These are phyloP conservation scores for Ectropis grisescens DNA, from an alignment of 1,140 invertebrate genomes.

Conservation along the genomic window DNA sequence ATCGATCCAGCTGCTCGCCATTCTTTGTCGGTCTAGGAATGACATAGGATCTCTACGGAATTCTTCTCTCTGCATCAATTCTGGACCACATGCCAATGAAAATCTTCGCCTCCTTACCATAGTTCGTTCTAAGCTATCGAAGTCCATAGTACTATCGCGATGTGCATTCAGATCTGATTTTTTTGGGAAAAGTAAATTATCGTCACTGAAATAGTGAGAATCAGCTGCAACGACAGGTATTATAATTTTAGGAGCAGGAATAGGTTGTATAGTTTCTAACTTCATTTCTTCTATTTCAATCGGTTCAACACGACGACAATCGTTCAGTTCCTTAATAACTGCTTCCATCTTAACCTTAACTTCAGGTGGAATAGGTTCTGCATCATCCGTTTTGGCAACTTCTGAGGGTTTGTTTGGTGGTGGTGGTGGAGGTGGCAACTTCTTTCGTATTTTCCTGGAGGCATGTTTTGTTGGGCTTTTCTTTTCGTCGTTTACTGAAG, in stretches of 20 bases:
- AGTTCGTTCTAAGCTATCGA: slow-evolving; percentile 80
- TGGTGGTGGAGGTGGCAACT: slow-evolving; percentile 59
- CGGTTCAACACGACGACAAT: slow-evolving; percentile 48
- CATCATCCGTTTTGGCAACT: slow-evolving; percentile 23
- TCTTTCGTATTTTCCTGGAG: slow-evolving; percentile 45
- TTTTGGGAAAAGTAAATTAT: slow-evolving; percentile 23
- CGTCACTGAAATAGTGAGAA: slow-evolving; percentile 40
- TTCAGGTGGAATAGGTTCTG: slow-evolving; percentile 46
- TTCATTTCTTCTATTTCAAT: slow-evolving; percentile 27
- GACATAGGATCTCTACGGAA: not conserved
- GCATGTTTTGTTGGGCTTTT: slow-evolving; percentile 40
- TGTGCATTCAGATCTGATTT: slow-evolving; percentile 23
- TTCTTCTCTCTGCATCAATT: slow-evolving; percentile 24
- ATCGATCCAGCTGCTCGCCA: slow-evolving; percentile 52
- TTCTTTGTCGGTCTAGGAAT: slow-evolving; percentile 14
- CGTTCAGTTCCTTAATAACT: slow-evolving; percentile 69
- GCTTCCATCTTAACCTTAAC: slow-evolving; percentile 72
- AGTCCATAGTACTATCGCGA: slow-evolving; percentile 61
- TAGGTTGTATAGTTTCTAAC: slow-evolving; percentile 25
- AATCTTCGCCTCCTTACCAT: slow-evolving; percentile 51
- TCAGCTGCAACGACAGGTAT: slow-evolving; percentile 55
- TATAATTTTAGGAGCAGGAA: slow-evolving; percentile 42
- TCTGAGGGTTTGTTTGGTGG: slow-evolving; percentile 32
- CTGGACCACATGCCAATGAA: slow-evolving; percentile 47
- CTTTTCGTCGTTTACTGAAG: slow-evolving; percentile 28